Conservation (phyloP, 2,113 vertebrate species). For the Mesocricetus auratus region DNA sequence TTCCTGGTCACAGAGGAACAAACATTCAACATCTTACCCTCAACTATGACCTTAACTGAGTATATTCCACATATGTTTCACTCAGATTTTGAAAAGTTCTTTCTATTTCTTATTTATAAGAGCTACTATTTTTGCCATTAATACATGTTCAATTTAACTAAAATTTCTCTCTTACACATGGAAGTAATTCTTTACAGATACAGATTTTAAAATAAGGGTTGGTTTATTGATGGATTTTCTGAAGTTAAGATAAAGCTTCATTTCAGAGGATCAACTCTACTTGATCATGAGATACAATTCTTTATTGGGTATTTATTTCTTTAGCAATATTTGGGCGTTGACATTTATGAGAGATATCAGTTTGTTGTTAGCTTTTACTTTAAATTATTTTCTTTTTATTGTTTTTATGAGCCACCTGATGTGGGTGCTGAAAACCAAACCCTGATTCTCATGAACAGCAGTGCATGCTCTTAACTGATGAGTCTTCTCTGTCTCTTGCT, state of each 20-base stretch:
- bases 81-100: background rate
- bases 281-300: background rate
- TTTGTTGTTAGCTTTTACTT: background rate
- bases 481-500: background rate
- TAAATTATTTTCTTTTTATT: background rate
- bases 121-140: background rate
- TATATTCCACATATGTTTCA: background rate
- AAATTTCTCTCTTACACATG: background rate
- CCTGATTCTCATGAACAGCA: background rate
- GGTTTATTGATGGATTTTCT: background rate
- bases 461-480: background rate
- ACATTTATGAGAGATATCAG: background rate
- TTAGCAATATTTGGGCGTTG: background rate
- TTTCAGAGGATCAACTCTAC: background rate
- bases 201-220: background rate
- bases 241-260: background rate
- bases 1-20: background rate
- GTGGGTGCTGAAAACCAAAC: background rate
- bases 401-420: background rate
- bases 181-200: background rate
- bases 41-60: background rate
- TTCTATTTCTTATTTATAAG: background rate
- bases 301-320: background rate
- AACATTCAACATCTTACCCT: background rate
- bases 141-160: background rate